Evolutionary conservation across 2,888 invertebrate species (phyloP).

Genomic region (Phortica okadai): DNA sequence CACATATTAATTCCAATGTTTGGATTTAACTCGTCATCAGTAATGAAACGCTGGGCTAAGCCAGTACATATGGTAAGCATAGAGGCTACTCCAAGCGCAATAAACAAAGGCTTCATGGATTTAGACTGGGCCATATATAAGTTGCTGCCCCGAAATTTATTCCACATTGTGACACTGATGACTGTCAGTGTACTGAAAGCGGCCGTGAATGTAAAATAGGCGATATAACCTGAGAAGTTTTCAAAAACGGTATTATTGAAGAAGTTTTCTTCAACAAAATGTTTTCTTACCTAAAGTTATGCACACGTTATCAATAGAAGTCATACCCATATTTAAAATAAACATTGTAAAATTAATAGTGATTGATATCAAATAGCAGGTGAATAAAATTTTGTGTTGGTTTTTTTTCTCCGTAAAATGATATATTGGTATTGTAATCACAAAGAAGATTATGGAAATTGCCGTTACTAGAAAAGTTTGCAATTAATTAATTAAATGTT

Average conservation of each 20-base stretch:
- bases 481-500: neutral
- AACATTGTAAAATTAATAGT: slow-evolving; percentile 79
- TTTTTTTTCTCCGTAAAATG: no score
- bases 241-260: no score
- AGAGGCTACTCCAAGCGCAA: slow-evolving; percentile 67
- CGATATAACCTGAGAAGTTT: slow-evolving; percentile 55
- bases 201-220: slow-evolving; percentile 84
- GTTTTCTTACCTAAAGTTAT: neutral
- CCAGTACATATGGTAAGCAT: slow-evolving; percentile 56
- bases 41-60: slow-evolving; percentile 60
- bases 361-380: slow-evolving; percentile 83
- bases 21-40: slow-evolving; percentile 73
- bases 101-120: no score
- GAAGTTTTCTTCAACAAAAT: no score
- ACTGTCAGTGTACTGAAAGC: slow-evolving; percentile 91
- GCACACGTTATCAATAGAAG: neutral
- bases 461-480: no score
- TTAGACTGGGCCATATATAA: slow-evolving; percentile 46
- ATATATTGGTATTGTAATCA: no score
- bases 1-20: slow-evolving; percentile 78
- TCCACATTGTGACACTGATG: slow-evolving; percentile 90
- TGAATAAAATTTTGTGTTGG: slow-evolving; percentile 84
- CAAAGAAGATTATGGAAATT: no score
- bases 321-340: no score
- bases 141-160: slow-evolving; percentile 69